Evolutionary conservation across 2,797 vertebrate genomes (phyloP).

Genomic region (Lagodon rhomboides): DNA sequence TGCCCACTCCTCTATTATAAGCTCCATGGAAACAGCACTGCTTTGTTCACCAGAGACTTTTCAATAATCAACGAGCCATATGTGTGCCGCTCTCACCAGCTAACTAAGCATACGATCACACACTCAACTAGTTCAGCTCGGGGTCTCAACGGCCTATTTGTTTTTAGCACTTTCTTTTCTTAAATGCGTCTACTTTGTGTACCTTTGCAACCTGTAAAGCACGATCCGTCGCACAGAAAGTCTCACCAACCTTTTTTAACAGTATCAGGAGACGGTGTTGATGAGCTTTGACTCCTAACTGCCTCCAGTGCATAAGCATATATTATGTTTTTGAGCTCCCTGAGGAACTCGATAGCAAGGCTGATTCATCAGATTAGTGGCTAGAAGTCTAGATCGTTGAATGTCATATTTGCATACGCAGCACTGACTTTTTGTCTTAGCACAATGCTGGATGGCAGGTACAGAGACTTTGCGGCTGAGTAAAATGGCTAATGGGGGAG

Average conservation of each 20-base stretch:
- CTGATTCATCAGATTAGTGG: constrained; percentile 82
- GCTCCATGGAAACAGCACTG: constrained; percentile 50
- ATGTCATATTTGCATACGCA: constrained; percentile 89
- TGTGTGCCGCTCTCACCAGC: constrained; percentile 49
- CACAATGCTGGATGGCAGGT: constrained; percentile 72
- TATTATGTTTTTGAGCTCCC: constrained; percentile 55
- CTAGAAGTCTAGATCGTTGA: constrained; percentile 78
- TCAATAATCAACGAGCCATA: constrained; percentile 63
- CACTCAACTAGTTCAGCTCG: constrained; percentile 40
- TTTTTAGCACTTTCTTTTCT: constrained; percentile 35
- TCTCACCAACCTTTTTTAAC: constrained; percentile 14
- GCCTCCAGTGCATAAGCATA: constrained; percentile 57
- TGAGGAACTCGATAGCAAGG: constrained; percentile 52
- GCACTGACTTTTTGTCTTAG: constrained; percentile 79
- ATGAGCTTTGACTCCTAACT: constrained; percentile 52
- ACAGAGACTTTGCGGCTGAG: constrained; percentile 63
- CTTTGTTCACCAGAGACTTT: constrained; percentile 58
- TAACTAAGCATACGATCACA: constrained; percentile 49
- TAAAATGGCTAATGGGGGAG: constrained; percentile 79
- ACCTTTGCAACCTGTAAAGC: constrained; percentile 4
- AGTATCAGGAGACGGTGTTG: constrained; percentile 13
- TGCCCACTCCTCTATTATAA: constrained; percentile 40
- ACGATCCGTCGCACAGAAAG: background rate
- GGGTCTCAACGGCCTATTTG: constrained; percentile 46
- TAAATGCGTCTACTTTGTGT: constrained; percentile 11